Conservation (phyloP, 2,888 invertebrate species). For the Chorisops tibialis region DNA sequence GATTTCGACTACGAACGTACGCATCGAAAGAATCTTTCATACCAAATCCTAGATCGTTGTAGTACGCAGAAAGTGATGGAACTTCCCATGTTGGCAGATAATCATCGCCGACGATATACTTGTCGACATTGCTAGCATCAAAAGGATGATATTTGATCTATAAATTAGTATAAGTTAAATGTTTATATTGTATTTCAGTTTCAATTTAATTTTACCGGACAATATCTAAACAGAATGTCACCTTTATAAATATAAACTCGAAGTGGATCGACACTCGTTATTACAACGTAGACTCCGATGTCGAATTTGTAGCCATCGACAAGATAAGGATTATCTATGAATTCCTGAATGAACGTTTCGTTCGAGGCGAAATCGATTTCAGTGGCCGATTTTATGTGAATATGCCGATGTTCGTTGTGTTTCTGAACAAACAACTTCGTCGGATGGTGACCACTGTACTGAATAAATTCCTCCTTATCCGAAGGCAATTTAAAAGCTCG, state of each 20-base stretch:
- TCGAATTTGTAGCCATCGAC: constrained; percentile 95
- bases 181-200: too few species aligned
- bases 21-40: constrained; percentile 86
- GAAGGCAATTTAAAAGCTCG: constrained; percentile 83
- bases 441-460: constrained; percentile 65
- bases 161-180: too few species aligned
- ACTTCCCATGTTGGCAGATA: constrained; percentile 94
- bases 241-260: constrained; percentile 85
- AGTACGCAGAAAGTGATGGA: constrained; percentile 68
- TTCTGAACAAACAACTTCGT: constrained; percentile 83
- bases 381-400: constrained; percentile 67
- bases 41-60: constrained; percentile 68
- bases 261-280: constrained; percentile 88
- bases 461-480: constrained; percentile 65
- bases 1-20: constrained; percentile 63
- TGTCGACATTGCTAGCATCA: constrained; percentile 70
- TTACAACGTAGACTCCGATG: constrained; percentile 88
- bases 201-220: too few species aligned
- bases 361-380: constrained; percentile 66
- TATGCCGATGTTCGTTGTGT: constrained; percentile 86
- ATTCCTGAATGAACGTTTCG: constrained; percentile 88
- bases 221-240: constrained; percentile 88
- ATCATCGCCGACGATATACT: constrained; percentile 93
- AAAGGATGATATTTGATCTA: constrained; percentile 94
- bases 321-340: constrained; percentile 79